A percentile compares a stretch with the other conserved stretches of the same genome.
Conservation (phyloP, 2,113 vertebrate species). For the Toxostoma redivivum region DNA sequence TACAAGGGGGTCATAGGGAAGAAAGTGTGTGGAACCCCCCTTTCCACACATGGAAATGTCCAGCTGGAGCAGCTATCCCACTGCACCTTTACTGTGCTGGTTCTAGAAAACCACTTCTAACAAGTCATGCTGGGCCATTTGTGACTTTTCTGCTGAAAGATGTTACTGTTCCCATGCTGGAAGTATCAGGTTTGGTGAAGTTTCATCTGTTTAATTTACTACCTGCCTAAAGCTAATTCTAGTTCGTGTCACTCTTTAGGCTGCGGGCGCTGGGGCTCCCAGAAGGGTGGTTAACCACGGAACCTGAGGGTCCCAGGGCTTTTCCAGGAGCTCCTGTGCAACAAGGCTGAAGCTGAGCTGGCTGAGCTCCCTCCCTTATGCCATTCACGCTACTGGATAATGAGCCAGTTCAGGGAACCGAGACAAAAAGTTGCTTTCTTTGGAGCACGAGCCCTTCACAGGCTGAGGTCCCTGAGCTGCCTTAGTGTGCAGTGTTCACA, state of each 20-base stretch:
- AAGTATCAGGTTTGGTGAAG: neutral
- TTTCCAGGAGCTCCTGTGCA: neutral
- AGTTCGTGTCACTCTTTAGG: neutral
- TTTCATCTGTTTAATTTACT: neutral
- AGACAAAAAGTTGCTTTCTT: conserved; percentile 39
- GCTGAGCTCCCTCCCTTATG: neutral
- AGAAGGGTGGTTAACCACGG: neutral
- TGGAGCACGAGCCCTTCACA: neutral
- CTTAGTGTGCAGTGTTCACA: neutral
- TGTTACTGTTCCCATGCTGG: neutral
- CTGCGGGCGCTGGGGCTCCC: neutral
- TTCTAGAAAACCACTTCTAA: neutral
- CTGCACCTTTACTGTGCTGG: neutral
- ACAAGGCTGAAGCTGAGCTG: neutral
- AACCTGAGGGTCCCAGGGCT: neutral
- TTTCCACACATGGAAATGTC: neutral
- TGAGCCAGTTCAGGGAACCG: neutral
- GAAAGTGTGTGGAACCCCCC: neutral
- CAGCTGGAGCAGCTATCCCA: neutral
- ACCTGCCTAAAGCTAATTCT: neutral
- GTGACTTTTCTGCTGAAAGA: neutral
- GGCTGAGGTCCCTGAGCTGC: conserved; percentile 3
- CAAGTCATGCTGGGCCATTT: neutral
- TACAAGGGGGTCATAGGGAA: neutral
- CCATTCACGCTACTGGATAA: neutral